A percentile compares a stretch with the other conserved stretches of the same genome.
phyloP scores from a whole-genome alignment of 1,140 invertebrate genomes.

The Arctopsyche grandis region DNA sequence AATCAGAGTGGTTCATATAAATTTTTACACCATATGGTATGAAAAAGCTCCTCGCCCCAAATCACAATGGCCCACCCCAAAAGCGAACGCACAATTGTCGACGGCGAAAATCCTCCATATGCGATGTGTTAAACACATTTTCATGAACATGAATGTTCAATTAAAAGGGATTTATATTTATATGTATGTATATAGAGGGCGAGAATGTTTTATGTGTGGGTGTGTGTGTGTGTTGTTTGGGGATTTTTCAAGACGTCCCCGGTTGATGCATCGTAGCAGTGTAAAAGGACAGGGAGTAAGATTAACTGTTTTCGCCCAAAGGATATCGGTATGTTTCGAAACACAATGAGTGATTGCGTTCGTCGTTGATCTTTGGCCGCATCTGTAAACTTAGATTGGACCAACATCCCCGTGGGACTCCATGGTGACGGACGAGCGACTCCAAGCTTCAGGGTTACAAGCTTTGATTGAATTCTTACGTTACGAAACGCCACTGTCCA shows the following conservation, averaged over 20 bases:
- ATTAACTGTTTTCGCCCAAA: slow-evolving; percentile 34
- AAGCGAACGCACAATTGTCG: slow-evolving; percentile 22
- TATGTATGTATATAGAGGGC: background rate
- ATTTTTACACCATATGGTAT: slow-evolving; percentile 54
- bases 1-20: slow-evolving; percentile 39
- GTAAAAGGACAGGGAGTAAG: background rate
- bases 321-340: slow-evolving; percentile 32
- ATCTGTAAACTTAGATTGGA: slow-evolving; percentile 55
- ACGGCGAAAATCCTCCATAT: slow-evolving; percentile 46
- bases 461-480: slow-evolving; percentile 49
- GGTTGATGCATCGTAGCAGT: slow-evolving; percentile 23
- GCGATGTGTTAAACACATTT: slow-evolving; percentile 52
- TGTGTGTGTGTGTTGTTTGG: background rate
- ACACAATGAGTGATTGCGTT: slow-evolving; percentile 51
- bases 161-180: slow-evolving; percentile 47
- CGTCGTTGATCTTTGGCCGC: slow-evolving; percentile 49
- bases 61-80: slow-evolving; percentile 1
- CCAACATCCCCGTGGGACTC: background rate
- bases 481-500: background rate
- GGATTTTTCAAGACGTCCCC: slow-evolving; percentile 11
- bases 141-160: slow-evolving; percentile 52
- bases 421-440: slow-evolving; percentile 47
- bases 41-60: slow-evolving; percentile 32
- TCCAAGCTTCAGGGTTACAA: slow-evolving; percentile 41
- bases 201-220: background rate